Conservation (phyloP, 2,888 invertebrate genomes). For the Julus scandinavius region DNA sequence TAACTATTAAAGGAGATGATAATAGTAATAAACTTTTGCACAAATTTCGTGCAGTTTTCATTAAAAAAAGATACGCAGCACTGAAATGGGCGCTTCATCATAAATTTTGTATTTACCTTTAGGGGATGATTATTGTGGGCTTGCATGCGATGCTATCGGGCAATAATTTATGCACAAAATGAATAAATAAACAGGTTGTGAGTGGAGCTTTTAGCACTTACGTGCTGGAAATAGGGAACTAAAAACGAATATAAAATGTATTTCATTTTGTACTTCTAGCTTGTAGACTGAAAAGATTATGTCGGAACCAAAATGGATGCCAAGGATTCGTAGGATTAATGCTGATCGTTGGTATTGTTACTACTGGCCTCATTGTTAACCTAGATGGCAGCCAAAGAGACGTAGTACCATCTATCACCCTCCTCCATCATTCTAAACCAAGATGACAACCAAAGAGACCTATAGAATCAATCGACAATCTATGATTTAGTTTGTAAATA, state of each 20-base stretch:
- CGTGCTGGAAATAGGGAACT: background rate
- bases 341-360: no score
- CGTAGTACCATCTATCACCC: no score
- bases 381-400: background rate
- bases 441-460: no score
- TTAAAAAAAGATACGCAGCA: background rate
- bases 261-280: background rate
- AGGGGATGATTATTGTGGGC: background rate
- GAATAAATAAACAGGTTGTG: background rate
- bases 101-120: background rate
- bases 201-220: background rate
- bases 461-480: no score
- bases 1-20: background rate
- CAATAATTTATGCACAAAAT: background rate
- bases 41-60: conserved; percentile 25
- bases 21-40: conserved; percentile 35
- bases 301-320: no score
- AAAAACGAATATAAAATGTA: background rate
- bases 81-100: background rate
- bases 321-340: no score
- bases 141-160: background rate
- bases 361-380: no score
- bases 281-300: background rate
- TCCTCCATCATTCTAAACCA: no score
- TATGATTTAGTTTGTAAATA: no score